Conservation (phyloP, 2,797 vertebrate genomes). For the Mus minutoides region DNA sequence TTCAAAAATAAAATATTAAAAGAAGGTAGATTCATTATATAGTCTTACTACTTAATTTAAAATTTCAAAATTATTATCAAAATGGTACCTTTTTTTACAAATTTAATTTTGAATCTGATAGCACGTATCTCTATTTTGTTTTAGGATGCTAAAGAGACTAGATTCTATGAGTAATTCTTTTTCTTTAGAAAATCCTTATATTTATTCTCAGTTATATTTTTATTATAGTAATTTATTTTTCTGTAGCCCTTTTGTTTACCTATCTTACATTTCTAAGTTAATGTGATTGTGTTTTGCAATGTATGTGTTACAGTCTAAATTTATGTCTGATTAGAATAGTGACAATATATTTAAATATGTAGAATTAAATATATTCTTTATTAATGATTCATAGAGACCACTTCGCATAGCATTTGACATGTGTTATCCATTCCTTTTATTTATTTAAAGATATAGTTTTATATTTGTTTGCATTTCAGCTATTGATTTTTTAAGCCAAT, state of each 20-base stretch:
- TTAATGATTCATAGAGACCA: not conserved
- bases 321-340: not conserved
- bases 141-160: not conserved
- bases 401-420: not conserved
- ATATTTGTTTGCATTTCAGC: not conserved
- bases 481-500: not conserved
- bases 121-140: not conserved
- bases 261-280: slow-evolving; percentile 30
- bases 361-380: not conserved
- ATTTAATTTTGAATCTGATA: not conserved
- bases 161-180: not conserved
- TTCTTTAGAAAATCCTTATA: not conserved
- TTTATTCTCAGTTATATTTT: not conserved
- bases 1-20: slow-evolving; percentile 9
- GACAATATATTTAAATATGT: not conserved
- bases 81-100: not conserved
- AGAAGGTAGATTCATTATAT: not conserved
- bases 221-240: not conserved
- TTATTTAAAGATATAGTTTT: slow-evolving; percentile 33
- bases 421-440: not conserved
- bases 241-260: not conserved
- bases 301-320: slow-evolving; percentile 41
- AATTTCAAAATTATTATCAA: not conserved
- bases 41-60: not conserved
- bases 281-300: not conserved